Base-by-base conservation (phyloP, 2,797 vertebrate species). In the Xenopus petersii region DNA sequence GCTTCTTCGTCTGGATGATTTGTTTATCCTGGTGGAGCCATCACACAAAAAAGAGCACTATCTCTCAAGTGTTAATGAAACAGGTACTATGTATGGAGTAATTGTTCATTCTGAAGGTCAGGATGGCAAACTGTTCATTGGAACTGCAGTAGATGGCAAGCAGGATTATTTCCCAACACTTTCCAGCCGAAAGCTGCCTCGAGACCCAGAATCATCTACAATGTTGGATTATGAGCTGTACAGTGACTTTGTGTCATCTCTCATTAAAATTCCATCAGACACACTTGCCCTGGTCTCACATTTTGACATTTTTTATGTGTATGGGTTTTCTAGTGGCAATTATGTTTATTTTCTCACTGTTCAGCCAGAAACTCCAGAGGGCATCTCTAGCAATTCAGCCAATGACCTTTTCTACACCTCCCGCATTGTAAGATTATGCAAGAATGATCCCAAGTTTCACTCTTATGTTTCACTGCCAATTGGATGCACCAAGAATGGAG, bases 1-100 rank as follows among this genome's bases (percentile, higher is more conserved):
- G 80, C 93, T 99, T 80, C 94, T 99, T 80, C 87, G 98, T 64
- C 84, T 99, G 62, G 97, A 98, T 0, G 98, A 99, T 86, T 95
- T 99, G 82, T 99, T 99, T 79, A 98, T 98, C 81, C 80, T 99
- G 73, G 97, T 97, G 68, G 98, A 99, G 81, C 98, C 96, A 0
- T 98, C 96, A 0, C 98, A 99, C 81, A 98, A 98, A 83, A 99
- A 99, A 84, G 97, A 99, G 86, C 98, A 99, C 83, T 99, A 99
- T 87, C 92, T 99, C 70, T 99, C 98, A 74, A 99, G 96, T 0
- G 97, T 99, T 75, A 98, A 99, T 84, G 95, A 95, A 82, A 98
- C 96, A 0, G 98, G 97, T 75, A 98, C 96, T 12, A 99, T 99
- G 98, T 98, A 97, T 0, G 98, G 98, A 0, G 98, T 99, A 80